Evolutionary conservation across 2,888 invertebrate genomes (phyloP).

Genomic region (Notodonta dromedarius): DNA sequence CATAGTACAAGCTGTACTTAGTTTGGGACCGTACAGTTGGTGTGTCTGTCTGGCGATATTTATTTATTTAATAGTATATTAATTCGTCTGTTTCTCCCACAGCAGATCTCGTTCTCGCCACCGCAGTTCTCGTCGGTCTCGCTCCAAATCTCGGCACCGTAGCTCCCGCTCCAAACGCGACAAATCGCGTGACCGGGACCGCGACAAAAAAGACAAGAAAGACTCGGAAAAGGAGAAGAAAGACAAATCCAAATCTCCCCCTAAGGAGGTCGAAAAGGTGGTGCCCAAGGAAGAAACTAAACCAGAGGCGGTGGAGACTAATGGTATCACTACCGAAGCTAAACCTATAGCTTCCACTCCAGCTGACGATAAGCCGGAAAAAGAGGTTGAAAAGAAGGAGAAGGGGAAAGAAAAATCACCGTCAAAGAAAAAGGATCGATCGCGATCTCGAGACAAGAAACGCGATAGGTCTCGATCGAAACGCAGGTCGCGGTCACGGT

Average conservation of each 20-base stretch:
- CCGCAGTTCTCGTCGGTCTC: constrained; percentile 83
- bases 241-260: constrained; percentile 67
- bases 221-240: constrained; percentile 60
- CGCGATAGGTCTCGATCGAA: constrained; percentile 84
- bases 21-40: too few relatives aligned
- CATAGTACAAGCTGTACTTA: too few relatives aligned
- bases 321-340: constrained; percentile 56
- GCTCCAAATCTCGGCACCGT: constrained; percentile 81
- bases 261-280: constrained; percentile 59
- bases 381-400: constrained; percentile 37
- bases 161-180: constrained; percentile 81
- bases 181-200: constrained; percentile 63
- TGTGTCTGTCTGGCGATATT: too few relatives aligned
- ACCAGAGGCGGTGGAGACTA: constrained; percentile 59
- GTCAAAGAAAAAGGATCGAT: constrained; percentile 74
- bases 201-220: constrained; percentile 63
- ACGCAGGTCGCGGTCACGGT: constrained; percentile 85
- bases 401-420: constrained; percentile 58
- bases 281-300: constrained; percentile 58
- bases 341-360: constrained; percentile 68
- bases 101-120: constrained; percentile 82
- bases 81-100: constrained; percentile 9
- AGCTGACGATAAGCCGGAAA: constrained; percentile 55
- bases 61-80: background rate
- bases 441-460: constrained; percentile 74